Evolutionary conservation across 2,113 vertebrate genomes (phyloP).

Genomic region (Pangasianodon gigas): DNA sequence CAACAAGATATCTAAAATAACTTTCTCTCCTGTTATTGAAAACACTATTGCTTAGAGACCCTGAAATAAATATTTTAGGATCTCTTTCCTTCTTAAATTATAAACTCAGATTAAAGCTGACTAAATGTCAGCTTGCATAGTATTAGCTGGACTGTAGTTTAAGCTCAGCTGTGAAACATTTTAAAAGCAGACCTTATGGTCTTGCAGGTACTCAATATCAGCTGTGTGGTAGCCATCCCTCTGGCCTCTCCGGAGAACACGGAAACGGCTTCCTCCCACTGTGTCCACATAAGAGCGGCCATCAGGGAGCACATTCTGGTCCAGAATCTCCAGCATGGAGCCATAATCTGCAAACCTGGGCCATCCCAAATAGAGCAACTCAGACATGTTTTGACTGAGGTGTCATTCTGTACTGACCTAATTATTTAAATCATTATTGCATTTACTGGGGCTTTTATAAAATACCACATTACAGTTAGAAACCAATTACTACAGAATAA

Average conservation of each 20-base stretch:
- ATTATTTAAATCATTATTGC: background rate
- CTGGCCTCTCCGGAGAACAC: constrained; percentile 78
- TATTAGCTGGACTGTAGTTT: background rate
- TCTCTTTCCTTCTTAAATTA: background rate
- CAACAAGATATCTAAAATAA: background rate
- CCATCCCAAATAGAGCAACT: background rate
- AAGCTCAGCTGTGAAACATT: background rate
- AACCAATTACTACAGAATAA: too few relatives aligned
- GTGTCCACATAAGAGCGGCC: constrained; percentile 85
- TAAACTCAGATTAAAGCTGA: background rate
- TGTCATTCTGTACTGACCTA: background rate
- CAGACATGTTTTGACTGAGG: background rate
- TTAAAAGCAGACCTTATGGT: constrained; percentile 74
- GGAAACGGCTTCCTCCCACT: constrained; percentile 79
- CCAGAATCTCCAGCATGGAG: constrained; percentile 84
- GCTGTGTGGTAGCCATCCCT: constrained; percentile 88
- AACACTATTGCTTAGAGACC: background rate
- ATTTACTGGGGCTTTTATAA: background rate
- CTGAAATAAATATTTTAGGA: background rate
- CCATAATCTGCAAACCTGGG: constrained; percentile 86
- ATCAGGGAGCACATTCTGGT: constrained; percentile 78
- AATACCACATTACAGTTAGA: background rate
- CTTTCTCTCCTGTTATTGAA: background rate
- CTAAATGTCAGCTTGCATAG: background rate
- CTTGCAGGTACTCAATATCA: constrained; percentile 84